Evolutionary conservation across 2,113 vertebrate genomes (phyloP).

Genomic region (Microcebus murinus): DNA sequence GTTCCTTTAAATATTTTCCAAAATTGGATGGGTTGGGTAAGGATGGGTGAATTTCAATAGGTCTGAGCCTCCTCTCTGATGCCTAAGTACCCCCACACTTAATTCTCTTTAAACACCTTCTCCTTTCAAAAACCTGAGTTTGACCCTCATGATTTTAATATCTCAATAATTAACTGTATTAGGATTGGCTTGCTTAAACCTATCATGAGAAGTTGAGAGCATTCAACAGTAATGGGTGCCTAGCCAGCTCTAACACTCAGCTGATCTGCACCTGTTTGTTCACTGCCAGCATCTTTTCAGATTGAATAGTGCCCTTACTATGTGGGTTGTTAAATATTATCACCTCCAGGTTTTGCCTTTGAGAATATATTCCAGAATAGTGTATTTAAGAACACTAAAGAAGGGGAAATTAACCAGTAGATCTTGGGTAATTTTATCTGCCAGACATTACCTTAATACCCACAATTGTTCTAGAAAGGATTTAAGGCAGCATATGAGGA

Average conservation of each 20-base stretch:
- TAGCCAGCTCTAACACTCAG: background rate
- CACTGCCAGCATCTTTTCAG: background rate
- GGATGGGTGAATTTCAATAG: background rate
- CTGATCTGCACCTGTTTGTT: fast-evolving
- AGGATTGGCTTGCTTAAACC: background rate
- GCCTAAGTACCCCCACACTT: background rate
- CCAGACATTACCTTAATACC: background rate
- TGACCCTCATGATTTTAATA: background rate
- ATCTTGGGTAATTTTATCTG: background rate
- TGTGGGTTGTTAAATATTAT: background rate
- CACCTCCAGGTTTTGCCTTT: background rate
- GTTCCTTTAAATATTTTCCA: background rate
- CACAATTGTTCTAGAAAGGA: background rate
- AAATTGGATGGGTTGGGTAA: background rate
- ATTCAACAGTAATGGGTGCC: background rate
- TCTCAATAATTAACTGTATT: background rate
- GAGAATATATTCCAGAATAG: background rate
- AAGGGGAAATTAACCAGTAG: background rate
- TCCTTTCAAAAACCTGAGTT: background rate
- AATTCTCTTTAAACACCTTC: background rate
- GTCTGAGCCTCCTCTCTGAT: background rate
- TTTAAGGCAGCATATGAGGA: background rate
- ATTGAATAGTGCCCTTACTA: too few species aligned
- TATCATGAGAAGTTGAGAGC: background rate
- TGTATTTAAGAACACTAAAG: background rate